Evolutionary conservation across 2,888 invertebrate genomes (phyloP), one percentile per base, ranked within the genome.

Genomic region (Pterobdella sp.): DNA sequence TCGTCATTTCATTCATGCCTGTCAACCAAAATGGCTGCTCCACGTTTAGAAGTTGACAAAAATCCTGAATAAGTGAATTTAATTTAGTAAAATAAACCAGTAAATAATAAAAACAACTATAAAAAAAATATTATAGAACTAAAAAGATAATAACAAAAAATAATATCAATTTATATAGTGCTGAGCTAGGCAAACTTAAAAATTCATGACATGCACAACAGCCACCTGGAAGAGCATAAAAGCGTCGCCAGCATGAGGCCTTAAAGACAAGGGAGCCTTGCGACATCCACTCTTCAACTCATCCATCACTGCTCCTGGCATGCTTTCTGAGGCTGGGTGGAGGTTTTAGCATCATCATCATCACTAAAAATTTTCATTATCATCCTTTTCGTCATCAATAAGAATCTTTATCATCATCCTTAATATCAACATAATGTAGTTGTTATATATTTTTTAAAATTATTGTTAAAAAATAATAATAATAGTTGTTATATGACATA

Each of bases 1-100:
- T 88, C 1, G 95, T 95, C 89, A 98, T 95, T 84, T 96, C 96
- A 1, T 93, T 92, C 86, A 97, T 92, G 4, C 95, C 96, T 65
- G 91, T 88, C 73, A 98, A 86, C 96, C 96, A 98, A 79, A 90
- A 90, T 0, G 97, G 93, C 80, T 94, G 91, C 84, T 98, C 97
- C 0, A 93, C 94, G 85, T 97, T 96, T 7, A 97, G 92, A 70
- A 98, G 85, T 82, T 94, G 93, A 52, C 97, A 94, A 79, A 98
- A 88, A 85, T 98, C 97, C 91, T 93, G 82, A 10, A 80, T 10
- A 35, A 31, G 37, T 35, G 31, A 37, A 18, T 42, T 36, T 7
- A 32, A 26, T 22, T 4, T 35, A 26, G 10, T 64, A 64, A 10
- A 64, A 64, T n/a, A 10, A 64, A 18, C 14, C 7, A n/a, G 14